These are phyloP conservation scores for Anas platyrhynchos DNA, from an alignment of 2,113 vertebrate genomes.

Conservation along the genomic window DNA sequence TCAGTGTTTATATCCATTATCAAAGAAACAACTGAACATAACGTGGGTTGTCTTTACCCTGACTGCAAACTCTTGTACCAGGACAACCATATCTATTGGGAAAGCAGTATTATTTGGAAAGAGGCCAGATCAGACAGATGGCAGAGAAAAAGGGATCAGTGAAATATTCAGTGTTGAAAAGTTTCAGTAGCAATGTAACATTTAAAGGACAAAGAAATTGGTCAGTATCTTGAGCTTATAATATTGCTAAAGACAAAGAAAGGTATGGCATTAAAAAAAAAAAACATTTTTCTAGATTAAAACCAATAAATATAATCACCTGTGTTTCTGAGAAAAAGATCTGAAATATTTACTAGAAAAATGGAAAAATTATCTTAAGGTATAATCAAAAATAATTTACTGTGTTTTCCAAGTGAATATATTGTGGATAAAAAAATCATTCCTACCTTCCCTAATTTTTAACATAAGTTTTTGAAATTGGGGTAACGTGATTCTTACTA, in stretches of 20 bases:
- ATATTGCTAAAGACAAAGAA: constrained; percentile 58
- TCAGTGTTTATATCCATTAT: constrained; percentile 57
- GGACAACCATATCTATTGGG: constrained; percentile 81
- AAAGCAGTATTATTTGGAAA: constrained; percentile 80
- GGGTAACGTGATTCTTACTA: constrained; percentile 73
- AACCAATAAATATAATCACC: background rate
- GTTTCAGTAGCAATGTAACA: constrained; percentile 75
- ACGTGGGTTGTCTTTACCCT: constrained; percentile 80
- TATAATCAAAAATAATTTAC: background rate
- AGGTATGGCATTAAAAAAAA: background rate
- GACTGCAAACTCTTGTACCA: constrained; percentile 87
- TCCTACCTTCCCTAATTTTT: constrained; percentile 73
- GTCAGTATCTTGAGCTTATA: constrained; percentile 77
- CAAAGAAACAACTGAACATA: constrained; percentile 68
- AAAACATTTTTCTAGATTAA: background rate
- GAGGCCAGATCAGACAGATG: constrained; percentile 90
- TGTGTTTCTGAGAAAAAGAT: background rate
- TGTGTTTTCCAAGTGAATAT: background rate
- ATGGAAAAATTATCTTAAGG: background rate
- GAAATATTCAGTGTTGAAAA: constrained; percentile 75
- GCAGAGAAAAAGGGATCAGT: constrained; percentile 84
- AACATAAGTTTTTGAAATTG: constrained; percentile 69
- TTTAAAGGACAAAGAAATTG: constrained; percentile 75
- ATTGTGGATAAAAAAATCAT: background rate
- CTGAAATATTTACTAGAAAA: constrained; percentile 2